phyloP scores from a whole-genome alignment of 2,888 invertebrate genomes.

The Ichneumoninae sp. region DNA sequence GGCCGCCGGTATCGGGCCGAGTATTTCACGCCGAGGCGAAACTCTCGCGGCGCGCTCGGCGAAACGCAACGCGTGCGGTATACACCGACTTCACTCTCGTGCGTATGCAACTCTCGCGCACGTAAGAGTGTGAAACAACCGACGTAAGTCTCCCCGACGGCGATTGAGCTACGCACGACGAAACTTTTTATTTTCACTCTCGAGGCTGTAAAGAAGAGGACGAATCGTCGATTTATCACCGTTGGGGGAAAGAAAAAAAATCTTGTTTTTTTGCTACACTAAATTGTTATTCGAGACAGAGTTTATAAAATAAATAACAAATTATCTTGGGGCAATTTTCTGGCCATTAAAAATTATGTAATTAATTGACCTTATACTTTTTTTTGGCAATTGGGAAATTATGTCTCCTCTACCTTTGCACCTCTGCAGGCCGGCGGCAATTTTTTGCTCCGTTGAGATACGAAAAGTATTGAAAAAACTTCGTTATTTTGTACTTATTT shows the following conservation, averaged over 20 bases:
- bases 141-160: neutral
- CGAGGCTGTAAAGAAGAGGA: neutral
- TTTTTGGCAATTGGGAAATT: neutral
- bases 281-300: no score
- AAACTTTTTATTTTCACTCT: neutral
- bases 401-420: neutral
- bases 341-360: neutral
- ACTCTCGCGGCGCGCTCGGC: slow-evolving; percentile 16
- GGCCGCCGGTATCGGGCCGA: slow-evolving; percentile 31
- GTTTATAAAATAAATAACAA: neutral
- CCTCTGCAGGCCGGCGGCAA: neutral
- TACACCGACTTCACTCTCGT: neutral
- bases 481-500: neutral
- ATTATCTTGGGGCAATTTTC: neutral
- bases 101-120: slow-evolving; percentile 1
- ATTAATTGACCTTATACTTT: neutral
- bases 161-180: slow-evolving; percentile 10
- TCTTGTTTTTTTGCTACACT: no score
- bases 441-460: neutral
- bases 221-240: neutral
- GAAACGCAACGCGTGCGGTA: neutral
- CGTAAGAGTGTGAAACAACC: slow-evolving; percentile 12
- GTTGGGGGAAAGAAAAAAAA: neutral
- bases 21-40: slow-evolving; percentile 38
- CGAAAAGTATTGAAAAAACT: no score